These are phyloP conservation scores for Pristionchus arcanus DNA, from an alignment of 2,888 invertebrate species.

Conservation along the genomic window DNA sequence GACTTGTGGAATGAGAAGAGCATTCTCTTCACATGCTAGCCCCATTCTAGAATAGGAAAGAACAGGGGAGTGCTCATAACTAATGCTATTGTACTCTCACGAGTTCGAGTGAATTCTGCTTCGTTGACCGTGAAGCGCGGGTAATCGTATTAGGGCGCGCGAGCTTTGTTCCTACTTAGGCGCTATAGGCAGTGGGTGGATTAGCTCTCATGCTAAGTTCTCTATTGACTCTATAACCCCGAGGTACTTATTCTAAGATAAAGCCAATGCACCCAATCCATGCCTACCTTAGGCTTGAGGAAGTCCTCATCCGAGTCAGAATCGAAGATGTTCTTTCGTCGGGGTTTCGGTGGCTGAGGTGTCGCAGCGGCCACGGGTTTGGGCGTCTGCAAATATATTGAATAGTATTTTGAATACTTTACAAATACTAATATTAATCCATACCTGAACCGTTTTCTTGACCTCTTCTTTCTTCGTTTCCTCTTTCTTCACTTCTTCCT, in stretches of 20 bases:
- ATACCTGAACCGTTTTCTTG: background rate
- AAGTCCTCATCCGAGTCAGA: conserved; percentile 57
- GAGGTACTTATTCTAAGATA: no score
- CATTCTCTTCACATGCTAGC: no score
- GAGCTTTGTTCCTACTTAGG: background rate
- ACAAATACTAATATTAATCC: background rate
- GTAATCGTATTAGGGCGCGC: conserved; percentile 33
- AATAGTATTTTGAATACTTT: background rate
- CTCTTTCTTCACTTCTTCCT: background rate
- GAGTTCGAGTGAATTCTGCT: conserved; percentile 7
- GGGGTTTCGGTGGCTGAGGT: background rate
- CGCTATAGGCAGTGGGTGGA: background rate
- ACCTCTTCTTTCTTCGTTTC: conserved; percentile 1
- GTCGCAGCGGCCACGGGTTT: background rate
- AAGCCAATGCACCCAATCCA: no score
- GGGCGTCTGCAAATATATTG: background rate
- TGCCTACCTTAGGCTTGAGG: conserved; percentile 51
- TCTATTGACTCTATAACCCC: no score
- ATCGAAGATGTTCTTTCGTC: conserved; percentile 55
- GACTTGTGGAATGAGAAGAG: no score
- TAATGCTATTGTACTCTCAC: conserved; percentile 7
- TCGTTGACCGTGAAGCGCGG: background rate
- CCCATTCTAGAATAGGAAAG: background rate
- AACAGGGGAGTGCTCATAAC: background rate
- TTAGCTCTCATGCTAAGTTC: background rate